Evolutionary conservation across 2,797 vertebrate genomes (phyloP), one percentile per base, ranked within the genome.

Genomic region (Mycteria americana): DNA sequence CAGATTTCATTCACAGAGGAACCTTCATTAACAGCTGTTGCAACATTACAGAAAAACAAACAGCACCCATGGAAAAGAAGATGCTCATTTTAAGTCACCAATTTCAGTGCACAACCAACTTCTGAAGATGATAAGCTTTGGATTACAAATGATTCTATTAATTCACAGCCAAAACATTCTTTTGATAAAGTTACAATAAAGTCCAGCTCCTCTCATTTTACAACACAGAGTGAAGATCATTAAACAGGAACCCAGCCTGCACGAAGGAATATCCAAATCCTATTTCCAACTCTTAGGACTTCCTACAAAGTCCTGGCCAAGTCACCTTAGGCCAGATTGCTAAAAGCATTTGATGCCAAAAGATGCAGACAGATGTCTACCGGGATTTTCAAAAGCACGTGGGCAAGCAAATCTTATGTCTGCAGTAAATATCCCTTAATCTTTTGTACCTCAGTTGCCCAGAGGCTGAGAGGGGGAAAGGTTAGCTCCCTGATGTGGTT

Each of bases 321-420:
- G 46, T 33, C 62, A 92, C 62, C 43, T 43, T 22, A 85, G 67
- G 80, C 62, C 67, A 76, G 54, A 84, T 18, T 53, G 62, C 31
- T 65, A 30, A 65, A 77, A 88, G 17, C 15, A 80, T 64, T 35
- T n/a, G 23, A 64, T 50, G 76, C 72, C 84, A 91, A 83, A 89
- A 95, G 79, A 94, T 70, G 57, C 27, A 93, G 85, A 92, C 72
- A 95, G 89, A 83, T 70, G 69, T 75, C 89, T 88, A 74, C 37
- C 3, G 57, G 13, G 39, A 57, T 59, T 73, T 92, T 56, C 53
- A 88, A 78, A 95, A 92, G 35, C 23, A 39, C 51, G 19, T 54
- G 62, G 73, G 46, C 51, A 89, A 50, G 46, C 48, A 78, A 54
- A 80, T 76, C 30, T 72, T 43, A 18, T 8, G 33, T 50, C 69